Base-by-base conservation (phyloP, 1,140 invertebrate species). In the Geopemphigus sp. region DNA sequence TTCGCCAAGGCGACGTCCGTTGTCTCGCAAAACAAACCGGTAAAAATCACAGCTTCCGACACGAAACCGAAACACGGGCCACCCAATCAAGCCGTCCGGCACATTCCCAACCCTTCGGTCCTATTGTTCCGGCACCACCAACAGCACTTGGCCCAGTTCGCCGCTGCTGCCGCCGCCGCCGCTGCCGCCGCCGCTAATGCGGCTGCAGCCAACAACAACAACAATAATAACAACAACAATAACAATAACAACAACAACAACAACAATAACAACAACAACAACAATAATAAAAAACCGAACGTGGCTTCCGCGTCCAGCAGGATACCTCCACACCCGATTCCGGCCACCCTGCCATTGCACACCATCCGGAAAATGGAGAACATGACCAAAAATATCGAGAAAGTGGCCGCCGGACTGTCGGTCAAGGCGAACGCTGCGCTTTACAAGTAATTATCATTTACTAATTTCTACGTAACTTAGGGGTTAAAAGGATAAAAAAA, bases 41-140 rank as follows among this genome's bases (percentile, higher is more conserved):
- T 19, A 32, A 78, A 63, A 50, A 4, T 19, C 11, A 5, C 39
- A 47, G 39, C 56, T 4, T 72, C 63, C 15, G 61, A 66, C 24
- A 45, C 59, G 2, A 57, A 53, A 53, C 54, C 82, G n/a, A 66
- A 82, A 66, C 61, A 78, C 19, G 84, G 84, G 68, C 84, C 84
- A 5, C 85, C 84, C 26, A 86, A 85, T 81, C 85, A 85, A 74
- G 83, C 80, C 45, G 84, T 86, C 5, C 80, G 85, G 15, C 85
- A 86, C 68, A 86, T 86, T 68, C 85, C 85, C 4, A 85, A 86
- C 81, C 85, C 85, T 14, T 85, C 84, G 0, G 82, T 83, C 1
- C 73, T 85, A 15, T 82, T 84, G 50, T 83, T 82, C 76, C 82
- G 84, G 66, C 82, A 83, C 47, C 82, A 83, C 22, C 81, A 82